Evolutionary conservation across 2,888 invertebrate genomes (phyloP), one percentile per base, ranked within the genome.

Genomic region (Liposcelis brunnea): DNA sequence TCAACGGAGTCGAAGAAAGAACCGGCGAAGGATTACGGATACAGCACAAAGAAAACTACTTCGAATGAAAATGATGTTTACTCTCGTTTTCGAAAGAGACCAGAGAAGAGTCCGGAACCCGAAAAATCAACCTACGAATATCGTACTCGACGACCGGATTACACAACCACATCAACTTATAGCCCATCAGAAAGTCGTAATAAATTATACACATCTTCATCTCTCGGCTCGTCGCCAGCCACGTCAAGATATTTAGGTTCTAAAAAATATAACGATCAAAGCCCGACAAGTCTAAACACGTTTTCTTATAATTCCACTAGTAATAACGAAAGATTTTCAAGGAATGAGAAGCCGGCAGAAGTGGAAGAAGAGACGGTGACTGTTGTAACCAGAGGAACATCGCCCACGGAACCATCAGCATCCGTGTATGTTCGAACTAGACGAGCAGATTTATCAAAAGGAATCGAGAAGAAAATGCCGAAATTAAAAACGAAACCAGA

Each of bases 301-400:
- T 15, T 12, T 12, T 36, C 37, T 7, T 10, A 12, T 36, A 18
- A 18, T 12, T 36, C 37, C 14, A 36, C 37, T 15, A 12, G 15
- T 18, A 36, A 7, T 18, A n/a, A n/a, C n/a, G n/a, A n/a, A n/a
- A n/a, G n/a, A n/a, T n/a, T n/a, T n/a, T n/a, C n/a, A n/a, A n/a
- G n/a, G n/a, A n/a, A n/a, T 16, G 16, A 19, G 10, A 11, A 31
- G 32, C 1, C 8, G 11, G 45, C 44, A 32, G 33, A 44, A 40
- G 15, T 42, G 10, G 19, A 35, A 34, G 46, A 48, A 15, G 59
- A 70, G 34, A 64, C 73, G 2, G 59, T 85, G 2, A 68, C 69
- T 3, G 73, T 84, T 43, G 68, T 81, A 2, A 81, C 81, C 1
- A 68, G 85, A 48, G 78, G 77, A 21, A 85, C 85, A 1, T 86